phyloP scores from a whole-genome alignment of 2,888 invertebrate genomes.

The Cinara cedri region DNA sequence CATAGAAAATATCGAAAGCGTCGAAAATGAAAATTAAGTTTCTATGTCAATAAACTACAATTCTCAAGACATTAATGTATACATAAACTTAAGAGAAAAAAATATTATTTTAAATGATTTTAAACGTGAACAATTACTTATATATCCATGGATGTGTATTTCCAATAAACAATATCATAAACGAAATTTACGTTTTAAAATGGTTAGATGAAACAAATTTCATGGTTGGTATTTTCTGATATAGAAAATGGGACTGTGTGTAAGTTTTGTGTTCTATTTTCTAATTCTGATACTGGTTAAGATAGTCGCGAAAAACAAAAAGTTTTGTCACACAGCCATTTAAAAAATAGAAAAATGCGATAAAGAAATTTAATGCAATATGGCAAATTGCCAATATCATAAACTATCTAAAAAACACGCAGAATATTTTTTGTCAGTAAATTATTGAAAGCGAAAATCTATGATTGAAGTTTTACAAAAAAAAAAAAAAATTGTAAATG shows the following conservation, averaged over 20 bases:
- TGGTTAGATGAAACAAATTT: constrained; percentile 3
- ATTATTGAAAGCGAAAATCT: not conserved
- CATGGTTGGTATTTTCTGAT: not conserved
- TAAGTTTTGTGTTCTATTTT: constrained; percentile 18
- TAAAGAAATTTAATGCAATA: not conserved
- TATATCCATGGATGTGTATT: constrained; percentile 15
- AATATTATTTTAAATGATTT: constrained; percentile 9
- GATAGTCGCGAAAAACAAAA: constrained; percentile 12
- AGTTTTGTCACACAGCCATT: not conserved
- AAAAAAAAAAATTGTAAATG: too few relatives aligned
- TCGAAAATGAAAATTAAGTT: not conserved
- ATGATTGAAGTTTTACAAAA: not conserved
- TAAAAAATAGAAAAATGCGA: constrained; percentile 4
- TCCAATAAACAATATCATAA: constrained; percentile 13
- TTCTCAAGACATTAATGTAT: constrained; percentile 13
- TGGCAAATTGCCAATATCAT: not conserved
- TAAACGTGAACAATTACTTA: constrained; percentile 26
- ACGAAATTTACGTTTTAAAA: constrained; percentile 24
- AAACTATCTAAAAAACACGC: not conserved
- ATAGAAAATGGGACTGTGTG: not conserved
- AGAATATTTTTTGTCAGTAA: not conserved
- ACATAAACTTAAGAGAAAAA: constrained; percentile 23
- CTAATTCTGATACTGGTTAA: constrained; percentile 10
- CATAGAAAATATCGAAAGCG: not conserved
- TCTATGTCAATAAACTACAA: not conserved